Conservation (phyloP, 2,113 vertebrate species). For the Artemisiospiza belli region DNA sequence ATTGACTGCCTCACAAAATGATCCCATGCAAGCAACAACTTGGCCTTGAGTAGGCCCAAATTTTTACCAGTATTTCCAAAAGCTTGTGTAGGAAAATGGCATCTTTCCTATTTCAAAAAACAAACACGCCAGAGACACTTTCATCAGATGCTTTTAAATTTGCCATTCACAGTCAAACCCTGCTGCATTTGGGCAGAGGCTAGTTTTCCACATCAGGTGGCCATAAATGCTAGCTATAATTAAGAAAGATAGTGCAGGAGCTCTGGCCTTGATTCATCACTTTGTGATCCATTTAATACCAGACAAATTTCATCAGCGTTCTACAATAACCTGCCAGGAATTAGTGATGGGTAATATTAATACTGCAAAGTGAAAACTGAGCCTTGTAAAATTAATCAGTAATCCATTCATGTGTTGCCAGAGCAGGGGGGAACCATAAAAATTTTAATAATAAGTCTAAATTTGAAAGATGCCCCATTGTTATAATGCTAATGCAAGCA, state of each 20-base stretch:
- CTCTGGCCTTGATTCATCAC: background rate
- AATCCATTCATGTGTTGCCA: constrained; percentile 2
- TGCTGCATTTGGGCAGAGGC: background rate
- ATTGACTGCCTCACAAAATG: background rate
- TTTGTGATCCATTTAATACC: background rate
- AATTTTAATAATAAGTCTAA: background rate
- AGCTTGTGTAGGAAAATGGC: background rate
- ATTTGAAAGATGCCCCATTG: constrained; percentile 6
- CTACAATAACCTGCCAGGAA: background rate
- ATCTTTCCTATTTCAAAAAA: background rate
- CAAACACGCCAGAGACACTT: background rate
- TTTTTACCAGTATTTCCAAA: background rate
- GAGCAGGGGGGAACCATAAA: background rate
- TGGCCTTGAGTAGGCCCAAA: background rate
- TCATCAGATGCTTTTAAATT: background rate
- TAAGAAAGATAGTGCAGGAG: background rate
- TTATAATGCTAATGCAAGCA: background rate
- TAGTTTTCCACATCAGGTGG: background rate
- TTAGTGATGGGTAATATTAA: background rate
- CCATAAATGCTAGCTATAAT: background rate
- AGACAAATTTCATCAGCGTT: background rate
- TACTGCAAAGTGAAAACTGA: background rate
- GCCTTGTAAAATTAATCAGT: background rate
- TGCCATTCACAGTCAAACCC: background rate
- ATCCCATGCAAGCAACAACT: background rate